phyloP scores from a whole-genome alignment of 2,797 vertebrate species.

The Leptodactylus fallax region DNA sequence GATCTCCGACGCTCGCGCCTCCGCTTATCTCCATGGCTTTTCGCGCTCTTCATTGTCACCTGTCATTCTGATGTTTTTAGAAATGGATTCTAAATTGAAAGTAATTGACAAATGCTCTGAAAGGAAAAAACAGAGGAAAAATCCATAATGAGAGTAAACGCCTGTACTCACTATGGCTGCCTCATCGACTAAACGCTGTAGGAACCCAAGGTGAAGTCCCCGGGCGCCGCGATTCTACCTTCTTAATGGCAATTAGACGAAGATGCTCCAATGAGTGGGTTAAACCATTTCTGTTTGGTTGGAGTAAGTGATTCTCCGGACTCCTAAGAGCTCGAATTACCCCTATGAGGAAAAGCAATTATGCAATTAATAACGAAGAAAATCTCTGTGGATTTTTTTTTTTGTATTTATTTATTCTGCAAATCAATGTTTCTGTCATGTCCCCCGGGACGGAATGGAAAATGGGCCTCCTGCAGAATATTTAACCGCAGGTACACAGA shows the following conservation, averaged over 20 bases:
- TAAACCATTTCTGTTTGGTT: slow-evolving; percentile 74
- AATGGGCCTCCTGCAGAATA: slow-evolving; percentile 67
- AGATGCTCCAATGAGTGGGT: slow-evolving; percentile 72
- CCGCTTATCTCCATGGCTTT: slow-evolving; percentile 50
- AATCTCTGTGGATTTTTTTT: slow-evolving; percentile 68
- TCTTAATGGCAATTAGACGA: slow-evolving; percentile 72
- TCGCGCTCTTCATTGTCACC: slow-evolving; percentile 58
- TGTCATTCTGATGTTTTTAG: slow-evolving; percentile 62
- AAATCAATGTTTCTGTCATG: slow-evolving; percentile 68
- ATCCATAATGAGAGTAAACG: slow-evolving; percentile 33
- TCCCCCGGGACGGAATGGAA: slow-evolving; percentile 68
- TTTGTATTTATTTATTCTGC: slow-evolving; percentile 47
- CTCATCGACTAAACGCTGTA: slow-evolving; percentile 55
- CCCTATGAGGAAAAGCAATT: slow-evolving; percentile 74
- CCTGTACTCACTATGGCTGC: slow-evolving; percentile 30
- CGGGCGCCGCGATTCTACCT: slow-evolving; percentile 9
- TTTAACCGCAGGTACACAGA: slow-evolving; percentile 75
- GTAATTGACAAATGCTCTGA: slow-evolving; percentile 62
- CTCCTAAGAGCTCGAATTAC: slow-evolving; percentile 74
- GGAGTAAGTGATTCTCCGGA: slow-evolving; percentile 76
- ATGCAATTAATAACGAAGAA: slow-evolving; percentile 74
- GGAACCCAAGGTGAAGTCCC: slow-evolving; percentile 52
- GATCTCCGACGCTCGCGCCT: slow-evolving; percentile 10
- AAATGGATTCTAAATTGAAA: slow-evolving; percentile 65
- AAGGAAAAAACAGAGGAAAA: slow-evolving; percentile 38